A percentile compares a stretch with the other conserved stretches of the same genome.
Evolutionary conservation across 2,113 vertebrate species (phyloP).

Genomic region (Amphiprion percula): DNA sequence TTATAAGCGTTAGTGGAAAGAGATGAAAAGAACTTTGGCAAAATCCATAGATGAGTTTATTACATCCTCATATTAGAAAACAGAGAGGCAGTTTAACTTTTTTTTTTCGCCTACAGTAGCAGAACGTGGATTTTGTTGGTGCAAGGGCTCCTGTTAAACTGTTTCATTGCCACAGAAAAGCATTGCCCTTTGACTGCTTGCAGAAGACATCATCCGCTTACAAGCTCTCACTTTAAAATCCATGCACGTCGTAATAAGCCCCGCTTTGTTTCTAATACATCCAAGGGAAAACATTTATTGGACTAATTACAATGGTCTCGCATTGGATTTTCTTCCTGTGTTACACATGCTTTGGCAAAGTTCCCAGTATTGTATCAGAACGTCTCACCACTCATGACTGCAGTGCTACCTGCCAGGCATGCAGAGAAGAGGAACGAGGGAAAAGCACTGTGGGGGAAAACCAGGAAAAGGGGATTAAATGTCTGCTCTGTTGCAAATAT

Average conservation of each 20-base stretch:
- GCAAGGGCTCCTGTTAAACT: constrained; percentile 74
- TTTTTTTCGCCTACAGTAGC: constrained; percentile 42
- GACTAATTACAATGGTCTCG: constrained; percentile 83
- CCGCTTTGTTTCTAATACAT: constrained; percentile 84
- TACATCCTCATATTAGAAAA: constrained; percentile 67
- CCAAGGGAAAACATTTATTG: constrained; percentile 86
- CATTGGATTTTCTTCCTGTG: constrained; percentile 82
- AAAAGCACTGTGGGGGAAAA: background rate
- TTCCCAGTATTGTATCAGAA: constrained; percentile 80
- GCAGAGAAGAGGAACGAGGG: constrained; percentile 8
- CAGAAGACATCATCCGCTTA: constrained; percentile 79
- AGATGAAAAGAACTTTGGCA: constrained; percentile 54
- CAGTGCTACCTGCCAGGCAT: constrained; percentile 28
- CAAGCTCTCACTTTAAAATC: constrained; percentile 81
- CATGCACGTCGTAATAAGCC: constrained; percentile 75
- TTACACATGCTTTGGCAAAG: constrained; percentile 82
- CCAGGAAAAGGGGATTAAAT: background rate
- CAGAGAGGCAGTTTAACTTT: constrained; percentile 44
- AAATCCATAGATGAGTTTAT: constrained; percentile 68
- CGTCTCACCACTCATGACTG: constrained; percentile 56
- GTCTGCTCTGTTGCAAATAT: background rate
- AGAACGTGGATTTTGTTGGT: constrained; percentile 59
- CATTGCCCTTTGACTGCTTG: constrained; percentile 78
- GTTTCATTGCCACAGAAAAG: constrained; percentile 79
- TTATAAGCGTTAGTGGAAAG: constrained; percentile 49